Base-by-base conservation (phyloP, 2,888 invertebrate species). In the Ornithoptera alexandrae region DNA sequence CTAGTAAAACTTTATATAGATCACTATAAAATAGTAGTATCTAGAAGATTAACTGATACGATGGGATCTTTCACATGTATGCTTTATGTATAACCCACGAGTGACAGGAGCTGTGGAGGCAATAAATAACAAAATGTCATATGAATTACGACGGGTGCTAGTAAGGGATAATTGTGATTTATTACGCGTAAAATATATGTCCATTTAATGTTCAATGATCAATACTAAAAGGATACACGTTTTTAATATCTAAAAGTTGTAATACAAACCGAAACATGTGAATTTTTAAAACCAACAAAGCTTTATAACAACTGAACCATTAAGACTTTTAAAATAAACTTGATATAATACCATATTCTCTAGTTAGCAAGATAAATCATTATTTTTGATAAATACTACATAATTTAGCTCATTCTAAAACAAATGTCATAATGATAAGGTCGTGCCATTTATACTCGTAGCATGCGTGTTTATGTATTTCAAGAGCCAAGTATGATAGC, bases 141-240 rank as follows among this genome's bases (percentile, higher is more conserved):
- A 66, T 60, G 66, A 66, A 59, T 66, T 50, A 66, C 60, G 66
- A 50, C 50, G 50, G 66, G 39, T 66, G 59, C 60, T 66, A 53
- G 66, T 66, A 60, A 60, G 60, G 66, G 60, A 60, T 66, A 66
- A 66, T 66, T 66, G 66, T 66, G 66, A 66, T 66, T 66, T 66
- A 66, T 66, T 36, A 50, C 46, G 46, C 42, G n/a, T 30, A 17
- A 65, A 65, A 65, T 65, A 39, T 65, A 65, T 65, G 59, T 58
- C 58, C 65, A 42, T 65, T 65, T 15, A 15, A 59, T 59, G 65
- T 59, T 59, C 65, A 59, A 42, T 58, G 58, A 59, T 65, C 65
- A 65, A 22, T 42, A 65, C n/a, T 20, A 46, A 58, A 30, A 65
- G 12, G 42, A 57, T 24, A 50, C 1, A 17, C 50, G 50, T 18